phyloP scores from a whole-genome alignment of 2,113 vertebrate genomes.

The Chamaea fasciata region DNA sequence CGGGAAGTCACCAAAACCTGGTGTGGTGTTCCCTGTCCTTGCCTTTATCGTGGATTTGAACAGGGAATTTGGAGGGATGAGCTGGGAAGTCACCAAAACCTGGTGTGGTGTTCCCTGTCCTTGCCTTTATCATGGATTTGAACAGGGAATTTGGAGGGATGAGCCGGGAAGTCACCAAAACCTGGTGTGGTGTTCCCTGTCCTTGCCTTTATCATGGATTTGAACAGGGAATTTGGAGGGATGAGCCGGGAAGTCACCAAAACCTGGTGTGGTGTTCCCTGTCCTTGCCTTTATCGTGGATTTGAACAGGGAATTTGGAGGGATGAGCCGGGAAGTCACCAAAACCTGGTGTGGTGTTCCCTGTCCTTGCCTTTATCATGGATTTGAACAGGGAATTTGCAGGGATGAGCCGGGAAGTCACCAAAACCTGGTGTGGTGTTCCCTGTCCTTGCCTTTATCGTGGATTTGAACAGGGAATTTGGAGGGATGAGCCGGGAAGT shows the following conservation, averaged over 20 bases:
- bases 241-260: neutral
- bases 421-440: neutral
- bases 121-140: fast-evolving
- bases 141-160: neutral
- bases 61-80: neutral
- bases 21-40: neutral
- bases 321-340: no score
- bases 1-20: fast-evolving
- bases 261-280: neutral
- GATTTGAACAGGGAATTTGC: neutral
- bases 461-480: neutral
- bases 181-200: neutral
- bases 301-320: neutral
- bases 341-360: no score
- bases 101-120: neutral
- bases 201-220: fast-evolving
- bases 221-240: fast-evolving
- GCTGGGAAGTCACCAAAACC: fast-evolving
- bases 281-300: fast-evolving
- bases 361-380: fast-evolving
- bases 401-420: fast-evolving
- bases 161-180: fast-evolving
- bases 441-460: fast-evolving
- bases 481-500: fast-evolving
- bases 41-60: fast-evolving